These are phyloP conservation scores for Amphiduros pacificus DNA, from an alignment of 2,888 invertebrate genomes.

Conservation along the genomic window DNA sequence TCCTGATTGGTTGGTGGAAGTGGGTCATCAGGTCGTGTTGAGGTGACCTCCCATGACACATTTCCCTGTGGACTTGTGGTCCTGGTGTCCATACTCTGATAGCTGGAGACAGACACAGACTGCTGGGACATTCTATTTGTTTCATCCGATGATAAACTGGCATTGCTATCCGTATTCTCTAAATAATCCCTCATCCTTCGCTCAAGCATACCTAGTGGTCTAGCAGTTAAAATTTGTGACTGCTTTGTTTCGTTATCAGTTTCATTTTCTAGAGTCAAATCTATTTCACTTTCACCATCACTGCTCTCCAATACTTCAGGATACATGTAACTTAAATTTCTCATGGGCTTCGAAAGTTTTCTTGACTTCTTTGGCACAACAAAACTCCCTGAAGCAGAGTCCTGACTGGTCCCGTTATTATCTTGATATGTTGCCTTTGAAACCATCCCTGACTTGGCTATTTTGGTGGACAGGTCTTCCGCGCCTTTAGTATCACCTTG, in stretches of 20 bases:
- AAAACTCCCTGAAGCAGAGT: background rate
- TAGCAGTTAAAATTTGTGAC: background rate
- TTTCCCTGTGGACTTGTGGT: conserved; percentile 6
- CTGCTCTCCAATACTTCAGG: conserved; percentile 10
- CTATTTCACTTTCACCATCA: conserved; percentile 18
- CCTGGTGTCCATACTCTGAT: background rate
- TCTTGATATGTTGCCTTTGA: too few species aligned
- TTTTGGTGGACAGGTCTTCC: conserved; percentile 6
- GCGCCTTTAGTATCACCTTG: conserved; percentile 6
- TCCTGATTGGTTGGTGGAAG: too few species aligned
- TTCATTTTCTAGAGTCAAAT: conserved; percentile 12
- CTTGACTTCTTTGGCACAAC: conserved; percentile 11
- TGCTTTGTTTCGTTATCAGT: conserved; percentile 1
- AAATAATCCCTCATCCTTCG: conserved; percentile 5
- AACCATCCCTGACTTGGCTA: conserved; percentile 1
- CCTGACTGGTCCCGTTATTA: background rate
- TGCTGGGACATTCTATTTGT: conserved; percentile 1
- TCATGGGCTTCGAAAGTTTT: conserved; percentile 14
- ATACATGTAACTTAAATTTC: conserved; percentile 13
- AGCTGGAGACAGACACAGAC: background rate
- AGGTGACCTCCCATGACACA: conserved; percentile 8
- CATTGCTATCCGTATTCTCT: conserved; percentile 17
- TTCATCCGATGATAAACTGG: conserved; percentile 16
- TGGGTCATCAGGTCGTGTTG: conserved; percentile 14
- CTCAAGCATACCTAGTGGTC: conserved; percentile 9